These are phyloP conservation scores for Paramormyrops kingsleyae DNA, from an alignment of 2,113 vertebrate species.

Conservation along the genomic window DNA sequence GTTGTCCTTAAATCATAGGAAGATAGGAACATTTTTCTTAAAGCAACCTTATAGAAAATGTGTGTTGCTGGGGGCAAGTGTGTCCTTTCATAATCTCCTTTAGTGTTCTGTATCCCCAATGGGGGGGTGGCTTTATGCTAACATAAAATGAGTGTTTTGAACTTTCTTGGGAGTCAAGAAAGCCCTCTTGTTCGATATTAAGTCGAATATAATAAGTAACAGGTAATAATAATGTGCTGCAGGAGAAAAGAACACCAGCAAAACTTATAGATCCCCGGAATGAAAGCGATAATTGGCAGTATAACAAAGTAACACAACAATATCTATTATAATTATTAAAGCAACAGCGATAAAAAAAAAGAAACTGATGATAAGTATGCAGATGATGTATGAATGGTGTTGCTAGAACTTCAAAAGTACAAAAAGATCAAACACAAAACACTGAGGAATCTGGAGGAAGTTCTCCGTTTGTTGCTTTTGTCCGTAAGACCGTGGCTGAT, in stretches of 20 bases:
- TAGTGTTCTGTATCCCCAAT: not conserved
- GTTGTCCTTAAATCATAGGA: not conserved
- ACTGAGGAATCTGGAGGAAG: slow-evolving; percentile 21
- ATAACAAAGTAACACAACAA: not conserved
- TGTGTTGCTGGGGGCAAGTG: not conserved
- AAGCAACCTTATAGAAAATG: not conserved
- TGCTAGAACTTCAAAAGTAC: not conserved
- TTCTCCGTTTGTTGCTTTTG: not conserved
- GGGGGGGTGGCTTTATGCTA: not conserved
- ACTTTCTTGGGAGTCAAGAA: not conserved
- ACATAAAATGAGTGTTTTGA: not conserved
- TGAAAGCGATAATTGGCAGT: not conserved
- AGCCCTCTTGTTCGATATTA: not conserved
- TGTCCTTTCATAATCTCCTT: not conserved
- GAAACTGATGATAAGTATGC: not conserved
- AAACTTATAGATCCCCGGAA: not conserved
- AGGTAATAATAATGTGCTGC: not conserved
- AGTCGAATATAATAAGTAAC: not conserved
- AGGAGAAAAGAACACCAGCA: not conserved
- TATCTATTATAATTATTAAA: not conserved
- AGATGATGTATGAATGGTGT: not conserved
- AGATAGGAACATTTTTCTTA: not conserved
- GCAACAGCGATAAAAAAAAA: not conserved
- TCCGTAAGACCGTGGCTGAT: not conserved
- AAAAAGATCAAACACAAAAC: not conserved